A percentile compares a stretch with the other conserved stretches of the same genome.
Evolutionary conservation across 2,797 vertebrate species (phyloP).

Genomic region (Rallus crepitans): DNA sequence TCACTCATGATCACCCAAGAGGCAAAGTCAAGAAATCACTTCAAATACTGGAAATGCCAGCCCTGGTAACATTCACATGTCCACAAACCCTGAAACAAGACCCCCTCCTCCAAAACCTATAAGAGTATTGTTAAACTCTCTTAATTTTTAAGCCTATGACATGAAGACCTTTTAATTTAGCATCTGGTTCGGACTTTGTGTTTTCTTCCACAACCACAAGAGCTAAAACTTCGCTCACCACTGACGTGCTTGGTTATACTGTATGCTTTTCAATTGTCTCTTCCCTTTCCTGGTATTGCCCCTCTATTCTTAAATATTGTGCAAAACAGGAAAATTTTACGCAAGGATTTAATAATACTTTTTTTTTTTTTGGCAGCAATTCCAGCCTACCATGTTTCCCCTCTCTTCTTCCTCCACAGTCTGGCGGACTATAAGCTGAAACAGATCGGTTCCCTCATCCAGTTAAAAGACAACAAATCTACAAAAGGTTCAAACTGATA

Average conservation of each 20-base stretch:
- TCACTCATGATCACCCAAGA: not conserved
- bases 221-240: not conserved
- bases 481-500: not conserved
- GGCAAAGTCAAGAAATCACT: not conserved
- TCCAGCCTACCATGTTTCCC: constrained; percentile 35
- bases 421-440: not conserved
- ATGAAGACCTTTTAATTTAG: not conserved
- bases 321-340: constrained; percentile 70
- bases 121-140: not conserved
- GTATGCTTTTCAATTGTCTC: constrained; percentile 59
- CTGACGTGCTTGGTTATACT: not conserved
- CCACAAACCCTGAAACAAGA: not conserved
- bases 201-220: constrained; percentile 18
- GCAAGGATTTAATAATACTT: constrained; percentile 52
- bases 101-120: not conserved
- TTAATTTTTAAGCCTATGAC: not conserved
- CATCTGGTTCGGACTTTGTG: constrained; percentile 14
- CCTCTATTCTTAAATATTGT: constrained; percentile 48
- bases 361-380: constrained; percentile 39
- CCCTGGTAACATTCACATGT: not conserved
- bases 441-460: not conserved
- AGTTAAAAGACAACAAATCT: not conserved
- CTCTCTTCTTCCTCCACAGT: constrained; percentile 41
- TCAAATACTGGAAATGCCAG: not conserved
- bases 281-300: constrained; percentile 66